These are phyloP conservation scores for Cyprinodon tularosa DNA, from an alignment of 2,113 vertebrate species.

Conservation along the genomic window DNA sequence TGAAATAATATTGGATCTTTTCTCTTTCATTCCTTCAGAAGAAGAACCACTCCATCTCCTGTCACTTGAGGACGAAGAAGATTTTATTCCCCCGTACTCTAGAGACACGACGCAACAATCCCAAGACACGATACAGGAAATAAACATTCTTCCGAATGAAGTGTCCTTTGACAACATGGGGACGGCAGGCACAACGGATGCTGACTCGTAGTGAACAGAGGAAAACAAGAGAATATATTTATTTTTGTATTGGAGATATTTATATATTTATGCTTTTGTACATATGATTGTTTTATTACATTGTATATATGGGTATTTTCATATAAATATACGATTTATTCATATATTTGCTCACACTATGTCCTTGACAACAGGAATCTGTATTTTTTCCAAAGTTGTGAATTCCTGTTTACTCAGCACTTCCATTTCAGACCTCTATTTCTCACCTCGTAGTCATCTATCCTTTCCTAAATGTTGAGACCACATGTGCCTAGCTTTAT, in stretches of 20 bases:
- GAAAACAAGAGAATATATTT: conserved; percentile 89
- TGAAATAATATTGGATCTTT: conserved; percentile 2
- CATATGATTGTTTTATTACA: conserved; percentile 91
- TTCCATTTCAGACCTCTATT: conserved; percentile 37
- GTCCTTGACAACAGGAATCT: conserved; percentile 51
- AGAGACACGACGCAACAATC: conserved; percentile 65
- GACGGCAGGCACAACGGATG: conserved; percentile 58
- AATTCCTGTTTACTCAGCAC: conserved; percentile 52
- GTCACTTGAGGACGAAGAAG: conserved; percentile 82
- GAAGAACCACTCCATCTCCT: conserved; percentile 80
- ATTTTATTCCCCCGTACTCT: conserved; percentile 70
- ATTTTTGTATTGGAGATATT: conserved; percentile 99
- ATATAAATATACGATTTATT: conserved; percentile 69
- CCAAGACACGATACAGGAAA: conserved; percentile 77
- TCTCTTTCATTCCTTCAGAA: conserved; percentile 51
- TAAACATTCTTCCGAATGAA: conserved; percentile 56
- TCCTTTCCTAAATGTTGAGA: conserved; percentile 23
- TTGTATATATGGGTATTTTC: conserved; percentile 83
- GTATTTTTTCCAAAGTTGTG: conserved; percentile 34
- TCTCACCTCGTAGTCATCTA: conserved; percentile 22
- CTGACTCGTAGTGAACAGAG: conserved; percentile 74
- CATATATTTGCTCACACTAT: conserved; percentile 24
- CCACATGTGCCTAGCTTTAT: conserved; percentile 50
- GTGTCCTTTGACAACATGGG: conserved; percentile 39
- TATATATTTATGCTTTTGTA: conserved; percentile 99